Conservation (phyloP, 2,888 invertebrate genomes). For the Carpatolechia fugitivella region DNA sequence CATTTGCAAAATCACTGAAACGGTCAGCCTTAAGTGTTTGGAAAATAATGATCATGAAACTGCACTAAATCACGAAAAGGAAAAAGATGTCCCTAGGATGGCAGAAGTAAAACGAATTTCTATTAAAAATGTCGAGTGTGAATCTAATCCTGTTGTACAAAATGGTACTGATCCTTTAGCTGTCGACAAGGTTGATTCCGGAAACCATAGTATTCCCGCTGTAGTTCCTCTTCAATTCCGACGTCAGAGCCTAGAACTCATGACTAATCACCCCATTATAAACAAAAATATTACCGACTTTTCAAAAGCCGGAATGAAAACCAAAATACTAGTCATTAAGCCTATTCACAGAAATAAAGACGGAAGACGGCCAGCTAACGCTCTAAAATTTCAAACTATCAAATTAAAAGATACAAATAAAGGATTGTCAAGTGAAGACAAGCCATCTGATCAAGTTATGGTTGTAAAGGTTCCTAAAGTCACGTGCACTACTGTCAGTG, state of each 20-base stretch:
- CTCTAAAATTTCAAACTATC: constrained; percentile 78
- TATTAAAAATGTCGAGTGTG: neutral
- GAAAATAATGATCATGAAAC: neutral
- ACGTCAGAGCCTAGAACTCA: constrained; percentile 61
- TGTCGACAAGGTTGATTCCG: neutral
- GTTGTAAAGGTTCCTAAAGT: constrained; percentile 68
- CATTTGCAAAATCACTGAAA: neutral
- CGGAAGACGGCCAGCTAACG: constrained; percentile 41
- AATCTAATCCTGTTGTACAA: neutral
- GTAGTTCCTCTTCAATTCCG: constrained; percentile 61
- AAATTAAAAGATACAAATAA: constrained; percentile 82
- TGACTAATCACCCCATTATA: constrained; percentile 63
- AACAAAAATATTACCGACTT: constrained; percentile 67
- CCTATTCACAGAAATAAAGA: constrained; percentile 64
- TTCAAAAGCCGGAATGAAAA: constrained; percentile 68
- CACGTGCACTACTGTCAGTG: constrained; percentile 20
- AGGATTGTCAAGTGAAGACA: constrained; percentile 44
- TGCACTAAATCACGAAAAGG: neutral
- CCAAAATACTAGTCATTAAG: constrained; percentile 71
- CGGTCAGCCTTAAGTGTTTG: neutral
- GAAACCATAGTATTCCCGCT: constrained; percentile 41
- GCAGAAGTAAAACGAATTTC: too few species aligned
- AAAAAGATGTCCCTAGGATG: neutral
- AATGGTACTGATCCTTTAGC: neutral
- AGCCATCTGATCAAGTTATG: constrained; percentile 56